These are phyloP conservation scores for Plebejus argus DNA, from an alignment of 2,888 invertebrate species.

Conservation along the genomic window DNA sequence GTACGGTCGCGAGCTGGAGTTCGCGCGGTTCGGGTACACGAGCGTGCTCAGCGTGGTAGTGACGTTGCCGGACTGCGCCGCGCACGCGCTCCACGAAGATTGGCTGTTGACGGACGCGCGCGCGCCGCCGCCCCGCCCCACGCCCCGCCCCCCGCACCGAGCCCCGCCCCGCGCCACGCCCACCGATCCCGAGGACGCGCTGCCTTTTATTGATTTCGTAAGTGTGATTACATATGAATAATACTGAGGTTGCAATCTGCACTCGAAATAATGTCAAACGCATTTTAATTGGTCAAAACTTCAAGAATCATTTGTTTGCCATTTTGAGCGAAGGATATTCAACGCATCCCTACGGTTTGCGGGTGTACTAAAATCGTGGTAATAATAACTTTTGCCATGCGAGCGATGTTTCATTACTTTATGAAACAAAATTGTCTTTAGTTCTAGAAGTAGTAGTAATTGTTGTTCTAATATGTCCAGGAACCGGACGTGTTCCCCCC, in stretches of 20 bases:
- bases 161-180: slow-evolving; percentile 34
- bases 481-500: slow-evolving; percentile 69
- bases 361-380: no score
- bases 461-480: slow-evolving; percentile 45
- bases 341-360: no score
- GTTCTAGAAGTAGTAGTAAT: no score
- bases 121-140: slow-evolving; percentile 42
- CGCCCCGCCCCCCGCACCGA: slow-evolving; percentile 37
- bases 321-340: no score
- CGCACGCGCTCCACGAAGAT: slow-evolving; percentile 44
- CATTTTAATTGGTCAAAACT: no score
- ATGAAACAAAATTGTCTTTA: no score
- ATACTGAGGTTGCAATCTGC: no score
- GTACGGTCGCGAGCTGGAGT: slow-evolving; percentile 59
- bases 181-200: slow-evolving; percentile 56
- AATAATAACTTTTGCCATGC: no score
- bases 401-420: no score
- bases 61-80: slow-evolving; percentile 46
- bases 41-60: slow-evolving; percentile 57
- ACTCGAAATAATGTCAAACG: no score
- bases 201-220: slow-evolving; percentile 57
- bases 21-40: slow-evolving; percentile 57
- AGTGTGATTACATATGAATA: slow-evolving; percentile 41
- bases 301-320: no score
- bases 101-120: slow-evolving; percentile 45